Evolutionary conservation across 2,797 vertebrate species (phyloP).

Genomic region (Sardinella longiceps): DNA sequence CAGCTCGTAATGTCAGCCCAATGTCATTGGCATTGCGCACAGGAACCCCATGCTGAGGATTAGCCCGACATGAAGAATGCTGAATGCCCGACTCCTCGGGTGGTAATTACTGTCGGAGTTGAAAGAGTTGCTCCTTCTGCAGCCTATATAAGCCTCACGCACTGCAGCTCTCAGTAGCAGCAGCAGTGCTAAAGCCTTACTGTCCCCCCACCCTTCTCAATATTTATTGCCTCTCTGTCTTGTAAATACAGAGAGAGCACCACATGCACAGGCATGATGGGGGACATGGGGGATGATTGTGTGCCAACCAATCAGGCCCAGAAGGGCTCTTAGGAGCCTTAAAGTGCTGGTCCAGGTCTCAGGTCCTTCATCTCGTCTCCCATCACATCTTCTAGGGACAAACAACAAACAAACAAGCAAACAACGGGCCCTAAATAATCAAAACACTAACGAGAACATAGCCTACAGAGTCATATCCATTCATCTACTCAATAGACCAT

Average conservation of each 20-base stretch:
- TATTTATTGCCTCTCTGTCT: slow-evolving; percentile 44
- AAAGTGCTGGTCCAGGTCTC: not conserved
- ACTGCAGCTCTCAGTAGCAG: not conserved
- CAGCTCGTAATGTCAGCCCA: not conserved
- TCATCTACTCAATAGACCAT: not conserved
- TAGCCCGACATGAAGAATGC: not conserved
- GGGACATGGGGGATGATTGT: slow-evolving; percentile 14
- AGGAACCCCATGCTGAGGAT: not conserved
- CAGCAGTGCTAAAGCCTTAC: not conserved
- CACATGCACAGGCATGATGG: slow-evolving; percentile 35
- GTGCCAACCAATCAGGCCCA: slow-evolving; percentile 20
- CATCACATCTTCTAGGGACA: not conserved
- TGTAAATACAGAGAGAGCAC: slow-evolving; percentile 37
- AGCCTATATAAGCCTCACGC: slow-evolving; percentile 40
- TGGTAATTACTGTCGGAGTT: slow-evolving; percentile 66
- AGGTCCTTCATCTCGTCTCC: slow-evolving; percentile 31
- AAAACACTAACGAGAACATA: not conserved
- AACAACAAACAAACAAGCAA: not conserved
- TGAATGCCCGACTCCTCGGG: slow-evolving; percentile 54
- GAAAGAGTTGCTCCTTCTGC: slow-evolving; percentile 51
- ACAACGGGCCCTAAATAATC: not conserved
- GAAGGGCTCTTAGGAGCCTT: slow-evolving; percentile 20
- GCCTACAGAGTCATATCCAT: not conserved
- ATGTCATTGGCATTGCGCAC: not conserved
- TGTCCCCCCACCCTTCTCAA: slow-evolving; percentile 23